phyloP scores from a whole-genome alignment of 2,113 vertebrate genomes.

The Cottus gobio region DNA sequence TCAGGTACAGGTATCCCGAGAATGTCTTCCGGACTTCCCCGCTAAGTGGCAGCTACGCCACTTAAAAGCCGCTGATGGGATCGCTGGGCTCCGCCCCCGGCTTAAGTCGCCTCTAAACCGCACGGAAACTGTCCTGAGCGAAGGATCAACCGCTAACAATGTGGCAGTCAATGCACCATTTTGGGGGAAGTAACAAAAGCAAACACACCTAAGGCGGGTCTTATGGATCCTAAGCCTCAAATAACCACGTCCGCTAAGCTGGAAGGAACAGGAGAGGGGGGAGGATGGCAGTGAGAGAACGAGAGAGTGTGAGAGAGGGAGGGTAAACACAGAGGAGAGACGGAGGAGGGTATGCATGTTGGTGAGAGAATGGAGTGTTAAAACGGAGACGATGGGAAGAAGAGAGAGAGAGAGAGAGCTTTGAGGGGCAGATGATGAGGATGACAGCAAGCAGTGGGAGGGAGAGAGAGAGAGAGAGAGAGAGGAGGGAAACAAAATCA shows the following conservation, averaged over 20 bases:
- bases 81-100: slow-evolving; percentile 43
- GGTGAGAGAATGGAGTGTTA: slow-evolving; percentile 58
- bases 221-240: slow-evolving; percentile 77
- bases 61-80: slow-evolving; percentile 54
- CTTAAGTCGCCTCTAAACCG: slow-evolving; percentile 51
- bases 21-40: slow-evolving; percentile 51
- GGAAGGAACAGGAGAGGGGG: slow-evolving; percentile 48
- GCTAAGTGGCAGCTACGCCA: slow-evolving; percentile 46
- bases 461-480: neutral
- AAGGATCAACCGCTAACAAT: slow-evolving; percentile 63
- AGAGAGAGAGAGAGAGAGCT: slow-evolving; percentile 9
- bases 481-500: slow-evolving; percentile 22
- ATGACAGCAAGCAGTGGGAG: slow-evolving; percentile 59
- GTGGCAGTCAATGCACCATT: slow-evolving; percentile 58
- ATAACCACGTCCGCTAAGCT: slow-evolving; percentile 74
- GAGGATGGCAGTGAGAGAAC: slow-evolving; percentile 31
- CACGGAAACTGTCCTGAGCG: slow-evolving; percentile 42
- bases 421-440: slow-evolving; percentile 68
- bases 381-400: slow-evolving; percentile 62
- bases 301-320: neutral
- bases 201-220: slow-evolving; percentile 75
- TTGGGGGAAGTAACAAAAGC: slow-evolving; percentile 75
- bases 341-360: slow-evolving; percentile 36
- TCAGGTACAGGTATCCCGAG: slow-evolving; percentile 35
- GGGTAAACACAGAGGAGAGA: slow-evolving; percentile 26